Evolutionary conservation across 2,113 vertebrate species (phyloP), one percentile per base, ranked within the genome.

Genomic region (Ceyx cyanopectus): DNA sequence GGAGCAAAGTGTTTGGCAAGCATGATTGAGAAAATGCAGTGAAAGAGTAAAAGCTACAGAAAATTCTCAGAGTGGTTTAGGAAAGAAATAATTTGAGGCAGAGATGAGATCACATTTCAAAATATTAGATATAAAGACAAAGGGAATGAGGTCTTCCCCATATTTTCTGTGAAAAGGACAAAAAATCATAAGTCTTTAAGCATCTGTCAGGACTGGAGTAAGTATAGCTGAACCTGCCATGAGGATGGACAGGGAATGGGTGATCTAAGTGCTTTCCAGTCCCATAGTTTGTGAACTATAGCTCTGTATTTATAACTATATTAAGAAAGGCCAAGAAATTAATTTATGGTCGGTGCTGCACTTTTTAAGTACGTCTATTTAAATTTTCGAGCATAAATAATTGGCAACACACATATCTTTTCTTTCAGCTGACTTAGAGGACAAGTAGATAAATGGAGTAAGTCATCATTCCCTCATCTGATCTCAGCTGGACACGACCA

Each of bases 381-480:
- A 76, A 91, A 93, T 82, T 95, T 89, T 60, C 34, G 80, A 32
- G 32, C 51, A 78, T 6, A 92, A 53, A 75, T 75, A 80, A 74
- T 34, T 79, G 20, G 26, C 32, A 89, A 2, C 7, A 58, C 40
- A 12, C 9, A 27, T 30, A n/a, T 26, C 1, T 40, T 54, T 60
- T 68, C 50, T 68, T 56, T 7, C 16, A 63, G 15, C 63, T 95
- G 40, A 54, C 54, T 67, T 69, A 41, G 19, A 51, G 32, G 85
- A 40, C 46, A 93, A 80, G 23, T 53, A 21, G 21, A 77, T 43
- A 26, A 85, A 82, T 70, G 58, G 57, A 77, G 11, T 75, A 87
- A 89, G 68, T 41, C 68, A 80, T 94, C 75, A 67, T 93, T 92
- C 27, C 18, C 27, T 57, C 40, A 66, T 87, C 34, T 74, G 84